A percentile compares a stretch with the other conserved stretches of the same genome.
These are phyloP conservation scores for Caretta caretta DNA, from an alignment of 2,113 vertebrate genomes.

Conservation along the genomic window DNA sequence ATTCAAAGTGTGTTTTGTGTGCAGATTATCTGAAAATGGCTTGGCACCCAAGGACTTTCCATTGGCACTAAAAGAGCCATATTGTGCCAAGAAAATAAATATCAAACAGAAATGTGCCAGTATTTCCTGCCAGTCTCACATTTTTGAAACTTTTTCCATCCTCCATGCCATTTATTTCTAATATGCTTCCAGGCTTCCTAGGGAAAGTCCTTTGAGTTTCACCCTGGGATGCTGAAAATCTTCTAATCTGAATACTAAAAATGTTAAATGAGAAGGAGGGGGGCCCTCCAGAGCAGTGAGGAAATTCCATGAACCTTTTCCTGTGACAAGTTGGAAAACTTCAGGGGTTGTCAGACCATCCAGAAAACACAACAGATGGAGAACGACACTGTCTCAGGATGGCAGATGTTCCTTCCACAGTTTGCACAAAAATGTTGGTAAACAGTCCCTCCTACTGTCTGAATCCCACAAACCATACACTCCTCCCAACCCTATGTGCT, in stretches of 20 bases:
- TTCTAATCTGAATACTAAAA: constrained; percentile 72
- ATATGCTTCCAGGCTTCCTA: constrained; percentile 77
- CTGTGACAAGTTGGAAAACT: constrained; percentile 47
- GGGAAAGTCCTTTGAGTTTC: constrained; percentile 70
- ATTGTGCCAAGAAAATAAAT: constrained; percentile 79
- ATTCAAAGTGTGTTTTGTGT: constrained; percentile 66
- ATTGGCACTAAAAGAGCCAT: constrained; percentile 67
- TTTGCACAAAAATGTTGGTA: constrained; percentile 40
- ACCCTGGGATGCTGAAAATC: constrained; percentile 67
- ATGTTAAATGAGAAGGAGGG: constrained; percentile 50
- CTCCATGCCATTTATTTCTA: constrained; percentile 76
- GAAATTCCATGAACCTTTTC: constrained; percentile 60
- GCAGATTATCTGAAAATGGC: constrained; percentile 79
- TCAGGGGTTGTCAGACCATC: constrained; percentile 33
- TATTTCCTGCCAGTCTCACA: constrained; percentile 79
- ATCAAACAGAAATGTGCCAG: constrained; percentile 77
- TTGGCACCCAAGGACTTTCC: constrained; percentile 83
- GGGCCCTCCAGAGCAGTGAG: constrained; percentile 15
- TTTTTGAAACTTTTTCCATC: constrained; percentile 82
- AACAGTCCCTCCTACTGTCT: neutral
- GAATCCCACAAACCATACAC: neutral
- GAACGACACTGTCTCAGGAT: constrained; percentile 14
- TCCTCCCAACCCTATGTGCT: neutral
- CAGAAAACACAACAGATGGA: constrained; percentile 53
- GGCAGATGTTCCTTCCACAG: constrained; percentile 42